Conservation (phyloP, 2,113 vertebrate genomes). For the Tursiops truncatus region DNA sequence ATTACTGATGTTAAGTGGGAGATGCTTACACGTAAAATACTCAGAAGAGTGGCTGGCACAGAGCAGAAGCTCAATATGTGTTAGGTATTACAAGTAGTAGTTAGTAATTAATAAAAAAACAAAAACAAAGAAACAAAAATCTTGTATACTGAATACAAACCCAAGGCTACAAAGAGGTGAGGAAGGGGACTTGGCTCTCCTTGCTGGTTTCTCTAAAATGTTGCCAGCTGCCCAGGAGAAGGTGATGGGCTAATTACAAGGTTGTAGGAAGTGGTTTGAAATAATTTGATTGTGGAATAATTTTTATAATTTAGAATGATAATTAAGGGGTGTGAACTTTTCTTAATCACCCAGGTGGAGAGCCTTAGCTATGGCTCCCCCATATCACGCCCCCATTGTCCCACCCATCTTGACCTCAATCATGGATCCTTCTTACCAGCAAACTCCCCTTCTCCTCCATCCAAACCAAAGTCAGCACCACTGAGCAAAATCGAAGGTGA, state of each 20-base stretch:
- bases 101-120: background rate
- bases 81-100: background rate
- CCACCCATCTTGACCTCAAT: background rate
- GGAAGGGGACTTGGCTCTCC: background rate
- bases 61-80: background rate
- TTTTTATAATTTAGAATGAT: conserved; percentile 57
- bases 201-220: background rate
- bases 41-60: background rate
- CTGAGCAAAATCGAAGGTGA: background rate
- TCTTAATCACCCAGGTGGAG: background rate
- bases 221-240: background rate
- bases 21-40: background rate
- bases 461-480: background rate
- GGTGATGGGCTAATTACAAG: conserved; percentile 52
- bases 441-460: background rate
- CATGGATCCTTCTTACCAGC: background rate
- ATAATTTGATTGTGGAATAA: conserved; percentile 50
- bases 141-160: background rate
- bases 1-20: background rate
- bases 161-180: background rate
- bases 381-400: background rate
- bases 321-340: conserved; percentile 41
- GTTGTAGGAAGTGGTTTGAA: conserved; percentile 32
- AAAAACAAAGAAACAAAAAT: background rate
- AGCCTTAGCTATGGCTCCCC: background rate